These are phyloP conservation scores for Lapara coniferarum DNA, from an alignment of 2,888 invertebrate species.

Conservation along the genomic window DNA sequence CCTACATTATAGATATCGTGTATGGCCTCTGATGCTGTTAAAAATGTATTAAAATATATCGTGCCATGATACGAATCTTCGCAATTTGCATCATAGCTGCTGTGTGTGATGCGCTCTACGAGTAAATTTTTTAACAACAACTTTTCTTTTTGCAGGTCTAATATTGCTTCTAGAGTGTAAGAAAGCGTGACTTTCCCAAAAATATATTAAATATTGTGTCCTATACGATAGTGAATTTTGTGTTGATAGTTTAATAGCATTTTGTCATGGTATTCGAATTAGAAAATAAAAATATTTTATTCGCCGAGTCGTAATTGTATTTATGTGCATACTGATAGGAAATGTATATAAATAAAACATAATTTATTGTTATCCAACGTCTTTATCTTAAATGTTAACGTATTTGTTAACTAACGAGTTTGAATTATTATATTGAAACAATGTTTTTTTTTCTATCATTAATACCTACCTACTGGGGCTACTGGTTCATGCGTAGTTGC, in stretches of 20 bases:
- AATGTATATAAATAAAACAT: constrained; percentile 25
- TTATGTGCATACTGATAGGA: constrained; percentile 26
- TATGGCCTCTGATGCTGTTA: no score
- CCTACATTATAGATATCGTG: no score
- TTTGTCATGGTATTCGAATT: not conserved
- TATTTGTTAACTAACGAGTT: no score
- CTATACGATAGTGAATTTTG: constrained; percentile 4
- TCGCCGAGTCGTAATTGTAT: not conserved
- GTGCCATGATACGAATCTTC: no score
- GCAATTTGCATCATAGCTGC: no score
- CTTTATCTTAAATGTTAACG: not conserved
- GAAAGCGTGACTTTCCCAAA: not conserved
- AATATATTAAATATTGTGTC: constrained; percentile 4
- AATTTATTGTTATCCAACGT: not conserved
- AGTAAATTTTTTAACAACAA: not conserved
- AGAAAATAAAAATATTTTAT: not conserved
- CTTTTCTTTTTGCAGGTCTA: constrained; percentile 2
- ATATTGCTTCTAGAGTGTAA: not conserved
- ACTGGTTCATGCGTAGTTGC: no score
- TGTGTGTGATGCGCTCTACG: no score
- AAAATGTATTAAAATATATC: no score
- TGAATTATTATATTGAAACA: no score
- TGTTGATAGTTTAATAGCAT: constrained; percentile 14
- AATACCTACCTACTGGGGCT: no score
- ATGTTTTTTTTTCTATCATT: no score